Percentiles rank a stretch among this genome's conserved stretches.
Evolutionary conservation across 2,797 vertebrate species (phyloP).

Genomic region (Lepidocolaptes lacrymiger): DNA sequence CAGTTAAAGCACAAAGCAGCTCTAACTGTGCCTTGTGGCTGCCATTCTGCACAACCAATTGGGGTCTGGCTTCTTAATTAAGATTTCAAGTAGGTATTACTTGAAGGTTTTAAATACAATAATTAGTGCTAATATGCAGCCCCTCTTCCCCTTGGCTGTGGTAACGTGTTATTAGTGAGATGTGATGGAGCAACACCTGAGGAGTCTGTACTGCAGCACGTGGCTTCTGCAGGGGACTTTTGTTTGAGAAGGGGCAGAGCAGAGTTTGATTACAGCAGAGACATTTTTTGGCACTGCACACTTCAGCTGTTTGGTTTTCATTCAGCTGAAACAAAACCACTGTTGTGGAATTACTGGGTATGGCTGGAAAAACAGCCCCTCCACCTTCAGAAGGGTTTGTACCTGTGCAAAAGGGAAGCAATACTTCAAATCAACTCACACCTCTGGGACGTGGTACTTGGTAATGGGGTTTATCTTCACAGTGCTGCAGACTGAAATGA

Average conservation of each 20-base stretch:
- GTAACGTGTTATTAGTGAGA: not conserved
- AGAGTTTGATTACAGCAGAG: not conserved
- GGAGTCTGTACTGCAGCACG: not conserved
- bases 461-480: not conserved
- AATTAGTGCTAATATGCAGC: not conserved
- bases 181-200: not conserved
- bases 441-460: not conserved
- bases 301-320: not conserved
- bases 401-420: not conserved
- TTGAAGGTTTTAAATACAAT: conserved; percentile 3
- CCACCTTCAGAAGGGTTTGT: not conserved
- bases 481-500: not conserved
- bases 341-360: not conserved
- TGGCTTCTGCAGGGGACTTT: not conserved
- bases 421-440: not conserved
- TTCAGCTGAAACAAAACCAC: not conserved
- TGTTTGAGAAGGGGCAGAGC: not conserved
- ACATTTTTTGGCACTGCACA: not conserved
- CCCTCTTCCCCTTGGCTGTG: not conserved
- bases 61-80: not conserved
- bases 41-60: not conserved
- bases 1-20: not conserved
- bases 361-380: not conserved
- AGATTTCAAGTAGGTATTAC: not conserved
- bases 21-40: not conserved